Evolutionary conservation across 2,113 vertebrate genomes (phyloP), one percentile per base, ranked within the genome.

Genomic region (Ailurus styani): DNA sequence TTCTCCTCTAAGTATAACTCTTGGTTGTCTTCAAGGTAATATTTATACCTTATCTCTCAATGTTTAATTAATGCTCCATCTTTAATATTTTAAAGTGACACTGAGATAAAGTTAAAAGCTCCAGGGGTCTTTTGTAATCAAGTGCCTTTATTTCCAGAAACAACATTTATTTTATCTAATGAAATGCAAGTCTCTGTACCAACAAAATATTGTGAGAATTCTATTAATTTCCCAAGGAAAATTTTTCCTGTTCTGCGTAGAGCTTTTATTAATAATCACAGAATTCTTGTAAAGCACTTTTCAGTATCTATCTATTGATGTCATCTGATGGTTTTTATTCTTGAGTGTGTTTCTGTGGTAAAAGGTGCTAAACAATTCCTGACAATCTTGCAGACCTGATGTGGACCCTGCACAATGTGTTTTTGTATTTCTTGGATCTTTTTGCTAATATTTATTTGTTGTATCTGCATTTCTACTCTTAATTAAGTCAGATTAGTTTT

Each of bases 11-110:
- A 83, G 37, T 3, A 34, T 42, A 66, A 45, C 52, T 81, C 50
- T 54, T 81, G 70, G 20, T 79, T 77, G 21, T 96, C 81, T 95
- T 77, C 37, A 93, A 77, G 82, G 93, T 94, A 90, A 77, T 94
- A 78, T 92, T 96, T 90, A 95, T 96, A 87, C 62, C 81, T 83
- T 90, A 50, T 60, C 20, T 87, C 82, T 92, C 18, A 10, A 45
- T 96, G 31, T 94, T 96, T 97, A 93, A 95, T 97, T 90, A 95
- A 93, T 73, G n/a, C 20, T 84, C 75, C 47, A 94, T 95, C 47
- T 96, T 97, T 97, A 97, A 96, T 91, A 91, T 96, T 94, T 98
- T 87, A 94, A 97, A 87, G 62, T 88, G 84, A 91, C 64, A 37
- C 52, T 96, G 89, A 96, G 94, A 90, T 87, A 85, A 87, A 95